Evolutionary conservation across 2,797 vertebrate genomes (phyloP), one percentile per base, ranked within the genome.

Genomic region (Pseudopleuronectes americanus): DNA sequence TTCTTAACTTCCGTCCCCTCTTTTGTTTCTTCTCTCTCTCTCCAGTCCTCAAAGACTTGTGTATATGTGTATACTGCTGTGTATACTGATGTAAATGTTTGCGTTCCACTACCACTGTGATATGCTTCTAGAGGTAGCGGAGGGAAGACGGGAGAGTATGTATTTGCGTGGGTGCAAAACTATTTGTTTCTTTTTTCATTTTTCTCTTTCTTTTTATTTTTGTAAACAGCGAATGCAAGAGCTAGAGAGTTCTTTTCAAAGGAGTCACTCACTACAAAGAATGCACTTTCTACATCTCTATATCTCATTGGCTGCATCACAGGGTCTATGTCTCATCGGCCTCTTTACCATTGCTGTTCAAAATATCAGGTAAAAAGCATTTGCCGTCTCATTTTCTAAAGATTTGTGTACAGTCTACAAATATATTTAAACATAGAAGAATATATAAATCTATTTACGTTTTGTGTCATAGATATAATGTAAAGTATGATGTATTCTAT

Each of bases 241-340:
- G 81, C 82, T 86, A 71, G 85, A 85, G 86, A 86, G 88, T 88
- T 88, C 64, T 89, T 87, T 89, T 87, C 79, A 88, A 90, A 87
- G 80, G 84, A 92, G 89, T 91, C 92, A 90, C 90, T 93, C 88
- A 90, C 85, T 80, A 90, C 88, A 90, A 92, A 88, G 92, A 93
- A 94, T 94, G 94, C 94, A 94, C 94, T 94, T 94, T 94, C 92
- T 90, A 89, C 91, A 90, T 90, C 85, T 92, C 82, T 86, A 84
- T 89, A 87, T 90, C 85, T 85, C 92, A 91, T 92, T 79, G 85
- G 90, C 91, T 89, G 86, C 91, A 88, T 92, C 92, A 91, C 92
- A 92, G 90, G 92, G 91, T 92, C 89, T 80, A 59, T 73, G 87
- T 92, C 84, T 87, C 90, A 90, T 87, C 57, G 71, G 87, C 87